Percentiles rank a stretch among this genome's conserved stretches.
Evolutionary conservation across 2,888 invertebrate species (phyloP).

Genomic region (Drosophila lacicola): DNA sequence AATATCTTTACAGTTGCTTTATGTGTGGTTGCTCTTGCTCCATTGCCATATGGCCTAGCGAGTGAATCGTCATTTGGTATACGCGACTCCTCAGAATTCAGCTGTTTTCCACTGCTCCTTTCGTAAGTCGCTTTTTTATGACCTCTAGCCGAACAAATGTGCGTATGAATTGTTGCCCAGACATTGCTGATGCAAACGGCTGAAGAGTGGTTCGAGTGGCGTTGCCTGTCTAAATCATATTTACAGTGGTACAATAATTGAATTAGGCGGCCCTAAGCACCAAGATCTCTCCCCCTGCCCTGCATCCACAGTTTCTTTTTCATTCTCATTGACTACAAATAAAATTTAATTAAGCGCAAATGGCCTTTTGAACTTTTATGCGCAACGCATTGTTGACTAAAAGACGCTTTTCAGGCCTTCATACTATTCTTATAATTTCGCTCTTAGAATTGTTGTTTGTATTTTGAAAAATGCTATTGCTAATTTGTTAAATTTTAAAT

Average conservation of each 20-base stretch:
- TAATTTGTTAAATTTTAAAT: no score
- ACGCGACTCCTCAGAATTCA: conserved; percentile 3
- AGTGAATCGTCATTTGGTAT: conserved; percentile 3
- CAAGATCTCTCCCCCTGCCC: conserved; percentile 7
- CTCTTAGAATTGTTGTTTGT: no score
- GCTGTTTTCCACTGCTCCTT: conserved; percentile 15
- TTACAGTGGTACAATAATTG: conserved; percentile 81
- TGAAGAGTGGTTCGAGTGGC: conserved; percentile 42
- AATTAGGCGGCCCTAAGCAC: conserved; percentile 60
- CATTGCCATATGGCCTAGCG: neutral
- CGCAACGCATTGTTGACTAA: conserved; percentile 15
- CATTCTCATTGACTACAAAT: conserved; percentile 33
- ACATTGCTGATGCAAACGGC: conserved; percentile 22
- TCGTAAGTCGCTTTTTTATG: conserved; percentile 73
- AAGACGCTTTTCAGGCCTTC: neutral
- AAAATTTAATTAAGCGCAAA: conserved; percentile 67
- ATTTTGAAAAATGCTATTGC: no score
- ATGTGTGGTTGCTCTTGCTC: neutral
- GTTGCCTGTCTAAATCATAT: conserved; percentile 72
- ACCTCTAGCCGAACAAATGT: conserved; percentile 68
- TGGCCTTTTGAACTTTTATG: conserved; percentile 53
- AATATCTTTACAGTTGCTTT: conserved; percentile 6
- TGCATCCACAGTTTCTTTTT: conserved; percentile 10
- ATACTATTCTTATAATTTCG: neutral
- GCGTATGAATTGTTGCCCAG: conserved; percentile 58